Conservation (phyloP, 2,797 vertebrate species). For the Telmatherina bonti region DNA sequence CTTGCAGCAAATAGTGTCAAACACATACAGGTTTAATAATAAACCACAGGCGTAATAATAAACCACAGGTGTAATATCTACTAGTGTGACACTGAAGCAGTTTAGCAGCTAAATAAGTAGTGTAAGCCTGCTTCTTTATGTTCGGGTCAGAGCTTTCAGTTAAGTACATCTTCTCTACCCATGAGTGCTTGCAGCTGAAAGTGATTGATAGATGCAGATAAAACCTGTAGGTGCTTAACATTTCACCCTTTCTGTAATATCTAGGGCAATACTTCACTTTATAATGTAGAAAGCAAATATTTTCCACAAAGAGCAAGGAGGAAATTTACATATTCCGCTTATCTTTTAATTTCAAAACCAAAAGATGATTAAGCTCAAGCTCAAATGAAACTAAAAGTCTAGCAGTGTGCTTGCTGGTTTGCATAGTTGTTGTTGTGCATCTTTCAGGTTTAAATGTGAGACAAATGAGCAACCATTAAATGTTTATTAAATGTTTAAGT, state of each 20-base stretch:
- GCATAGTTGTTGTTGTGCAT: background rate
- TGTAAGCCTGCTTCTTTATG: background rate
- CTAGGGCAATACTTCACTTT: background rate
- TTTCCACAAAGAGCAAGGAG: no score
- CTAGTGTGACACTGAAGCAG: no score
- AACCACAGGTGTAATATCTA: no score
- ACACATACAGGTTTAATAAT: no score
- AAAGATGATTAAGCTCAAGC: no score
- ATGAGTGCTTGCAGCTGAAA: background rate
- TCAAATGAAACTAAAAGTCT: no score
- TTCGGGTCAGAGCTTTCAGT: background rate
- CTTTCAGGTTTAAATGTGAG: background rate
- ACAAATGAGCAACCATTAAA: background rate
- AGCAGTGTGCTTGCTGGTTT: background rate
- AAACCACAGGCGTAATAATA: no score
- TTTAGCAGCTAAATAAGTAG: no score
- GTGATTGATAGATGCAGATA: background rate
- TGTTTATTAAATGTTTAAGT: background rate
- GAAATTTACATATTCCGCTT: no score
- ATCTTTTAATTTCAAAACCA: no score
- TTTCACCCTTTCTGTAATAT: no score
- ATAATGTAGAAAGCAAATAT: background rate
- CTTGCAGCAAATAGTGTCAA: no score
- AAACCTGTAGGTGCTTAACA: background rate
- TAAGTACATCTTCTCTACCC: background rate